Evolutionary conservation across 2,888 invertebrate genomes (phyloP).

Genomic region (Troides aeacus): DNA sequence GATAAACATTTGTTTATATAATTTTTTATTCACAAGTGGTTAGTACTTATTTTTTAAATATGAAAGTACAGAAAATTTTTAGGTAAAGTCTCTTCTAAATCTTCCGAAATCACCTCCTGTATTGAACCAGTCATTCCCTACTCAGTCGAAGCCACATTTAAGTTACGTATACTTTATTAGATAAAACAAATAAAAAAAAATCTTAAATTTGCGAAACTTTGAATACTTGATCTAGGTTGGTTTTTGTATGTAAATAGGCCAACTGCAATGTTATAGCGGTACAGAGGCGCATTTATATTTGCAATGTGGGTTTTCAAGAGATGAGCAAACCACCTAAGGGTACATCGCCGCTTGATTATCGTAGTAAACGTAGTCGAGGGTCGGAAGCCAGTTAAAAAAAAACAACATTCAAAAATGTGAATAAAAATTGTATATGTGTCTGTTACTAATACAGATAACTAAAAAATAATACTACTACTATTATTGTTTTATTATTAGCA

Average conservation of each 20-base stretch:
- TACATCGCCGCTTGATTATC: not conserved
- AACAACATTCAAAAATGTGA: not conserved
- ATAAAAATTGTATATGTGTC: not conserved
- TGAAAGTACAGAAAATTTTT: no score
- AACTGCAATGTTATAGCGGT: not conserved
- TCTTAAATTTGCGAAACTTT: not conserved
- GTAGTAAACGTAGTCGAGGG: not conserved
- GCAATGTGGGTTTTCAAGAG: conserved; percentile 1
- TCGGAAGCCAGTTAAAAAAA: not conserved
- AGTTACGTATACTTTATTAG: not conserved
- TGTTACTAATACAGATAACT: not conserved
- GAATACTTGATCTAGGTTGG: not conserved
- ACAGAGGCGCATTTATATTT: not conserved
- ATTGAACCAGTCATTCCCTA: no score
- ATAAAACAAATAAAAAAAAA: not conserved
- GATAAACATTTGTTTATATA: no score
- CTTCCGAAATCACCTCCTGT: no score
- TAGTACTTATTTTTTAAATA: no score
- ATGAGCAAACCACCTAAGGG: not conserved
- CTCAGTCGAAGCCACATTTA: not conserved
- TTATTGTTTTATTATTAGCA: no score
- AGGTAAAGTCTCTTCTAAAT: no score
- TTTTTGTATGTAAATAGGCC: not conserved
- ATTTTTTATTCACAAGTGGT: no score
- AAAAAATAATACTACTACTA: no score